Percentiles rank a stretch among this genome's conserved stretches.
phyloP scores from a whole-genome alignment of 2,113 vertebrate genomes.

The human (Homo sapiens) region GRCh38 chr5:175630001-175630500 shows the following conservation, averaged over 20 bases:
- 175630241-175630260: background rate
- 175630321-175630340: background rate
- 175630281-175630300: background rate
- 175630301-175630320: background rate
- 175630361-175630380: background rate
- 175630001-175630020: background rate
- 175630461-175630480: background rate
- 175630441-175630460: background rate
- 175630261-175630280: background rate
- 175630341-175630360: background rate
- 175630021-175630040: background rate
- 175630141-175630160: too few relatives aligned
- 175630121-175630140: background rate
- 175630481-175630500: background rate
- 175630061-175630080: background rate
- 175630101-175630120: background rate
- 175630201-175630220: background rate
- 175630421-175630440: accelerated
- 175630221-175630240: accelerated
- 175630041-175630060: background rate
- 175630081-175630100: background rate
- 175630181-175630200: background rate
- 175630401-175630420: accelerated
- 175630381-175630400: background rate
- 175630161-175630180: background rate